phyloP scores from a whole-genome alignment of 2,113 vertebrate genomes.

The Loxodonta africana region DNA sequence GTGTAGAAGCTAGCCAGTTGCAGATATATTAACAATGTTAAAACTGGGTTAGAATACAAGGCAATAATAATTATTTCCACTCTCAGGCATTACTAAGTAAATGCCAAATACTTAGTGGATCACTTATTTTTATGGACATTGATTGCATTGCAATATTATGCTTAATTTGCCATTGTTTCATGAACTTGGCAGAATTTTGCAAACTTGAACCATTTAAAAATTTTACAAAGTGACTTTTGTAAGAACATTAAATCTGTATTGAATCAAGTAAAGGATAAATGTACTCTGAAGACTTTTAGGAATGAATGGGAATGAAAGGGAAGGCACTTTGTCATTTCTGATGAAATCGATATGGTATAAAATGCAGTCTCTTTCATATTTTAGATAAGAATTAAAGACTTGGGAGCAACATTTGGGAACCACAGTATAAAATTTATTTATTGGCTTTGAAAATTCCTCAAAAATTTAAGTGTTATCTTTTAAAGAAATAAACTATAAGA shows the following conservation, averaged over 20 bases:
- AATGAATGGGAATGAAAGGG: conserved; percentile 53
- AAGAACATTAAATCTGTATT: conserved; percentile 62
- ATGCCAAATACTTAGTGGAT: neutral
- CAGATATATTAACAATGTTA: neutral
- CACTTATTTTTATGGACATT: conserved; percentile 55
- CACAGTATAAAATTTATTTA: conserved; percentile 1
- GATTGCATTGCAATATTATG: neutral
- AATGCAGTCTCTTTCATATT: neutral
- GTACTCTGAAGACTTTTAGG: conserved; percentile 57
- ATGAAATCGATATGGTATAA: neutral
- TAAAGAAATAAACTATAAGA: conserved; percentile 36
- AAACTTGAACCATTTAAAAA: conserved; percentile 70
- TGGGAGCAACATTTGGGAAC: neutral
- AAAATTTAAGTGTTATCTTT: neutral
- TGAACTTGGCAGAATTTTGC: conserved; percentile 66
- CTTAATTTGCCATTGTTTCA: conserved; percentile 66
- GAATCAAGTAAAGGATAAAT: conserved; percentile 64
- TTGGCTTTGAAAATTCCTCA: conserved; percentile 34
- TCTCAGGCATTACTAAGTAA: neutral
- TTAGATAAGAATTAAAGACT: conserved; percentile 35
- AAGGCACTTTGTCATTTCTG: conserved; percentile 5
- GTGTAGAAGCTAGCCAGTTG: neutral
- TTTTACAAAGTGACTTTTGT: conserved; percentile 61
- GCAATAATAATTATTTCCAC: conserved; percentile 20
- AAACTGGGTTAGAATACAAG: neutral